Conservation (phyloP, 2,113 vertebrate genomes). For the Podocnemis expansa region DNA sequence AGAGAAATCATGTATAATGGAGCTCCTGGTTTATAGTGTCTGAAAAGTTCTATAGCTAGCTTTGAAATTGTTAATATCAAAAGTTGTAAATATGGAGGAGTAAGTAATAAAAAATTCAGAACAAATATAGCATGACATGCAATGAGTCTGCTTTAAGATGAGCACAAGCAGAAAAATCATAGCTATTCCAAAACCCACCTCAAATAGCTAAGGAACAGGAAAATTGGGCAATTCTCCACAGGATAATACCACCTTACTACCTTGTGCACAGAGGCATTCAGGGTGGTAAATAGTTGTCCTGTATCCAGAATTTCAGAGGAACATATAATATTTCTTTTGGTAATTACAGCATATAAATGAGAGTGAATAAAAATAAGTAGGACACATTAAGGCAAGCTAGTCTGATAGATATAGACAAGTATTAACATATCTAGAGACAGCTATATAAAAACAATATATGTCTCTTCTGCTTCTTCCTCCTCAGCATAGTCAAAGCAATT, state of each 20-base stretch:
- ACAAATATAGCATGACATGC: conserved; percentile 2
- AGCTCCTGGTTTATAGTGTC: background rate
- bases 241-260: background rate
- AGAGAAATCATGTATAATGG: background rate
- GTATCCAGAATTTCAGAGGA: background rate
- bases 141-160: conserved; percentile 26
- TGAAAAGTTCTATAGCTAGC: background rate
- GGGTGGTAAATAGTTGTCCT: background rate
- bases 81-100: conserved; percentile 7
- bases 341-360: background rate
- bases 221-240: conserved; percentile 1
- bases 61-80: background rate
- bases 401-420: fast-evolving
- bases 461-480: background rate
- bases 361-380: background rate
- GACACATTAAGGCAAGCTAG: background rate
- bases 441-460: background rate
- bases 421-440: background rate
- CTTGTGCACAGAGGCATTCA: background rate
- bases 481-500: background rate
- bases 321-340: background rate
- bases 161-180: conserved; percentile 23
- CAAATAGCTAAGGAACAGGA: conserved; percentile 27
- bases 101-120: background rate
- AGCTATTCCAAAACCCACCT: background rate